phyloP scores from a whole-genome alignment of 2,113 vertebrate genomes.

The Cyprinus carpio region DNA sequence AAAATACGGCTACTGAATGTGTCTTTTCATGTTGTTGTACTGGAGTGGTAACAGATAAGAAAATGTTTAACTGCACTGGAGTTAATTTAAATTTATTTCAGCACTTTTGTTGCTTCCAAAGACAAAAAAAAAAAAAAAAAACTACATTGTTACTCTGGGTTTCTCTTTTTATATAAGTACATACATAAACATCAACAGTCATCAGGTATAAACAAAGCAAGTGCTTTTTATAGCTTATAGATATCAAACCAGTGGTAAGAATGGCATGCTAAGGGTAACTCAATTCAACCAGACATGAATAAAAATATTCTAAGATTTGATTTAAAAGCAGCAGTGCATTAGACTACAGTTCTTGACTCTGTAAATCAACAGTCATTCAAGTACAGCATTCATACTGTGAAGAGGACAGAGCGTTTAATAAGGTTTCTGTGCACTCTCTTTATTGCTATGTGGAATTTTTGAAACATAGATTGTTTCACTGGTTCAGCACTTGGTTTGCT shows the following conservation, averaged over 20 bases:
- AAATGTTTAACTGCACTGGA: neutral
- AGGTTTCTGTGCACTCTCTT: neutral
- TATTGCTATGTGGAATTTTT: conserved; percentile 7
- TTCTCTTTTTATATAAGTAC: neutral
- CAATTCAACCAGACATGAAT: conserved; percentile 27
- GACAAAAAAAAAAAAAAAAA: neutral
- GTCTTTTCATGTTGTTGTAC: neutral
- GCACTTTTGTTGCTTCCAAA: neutral
- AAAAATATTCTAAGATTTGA: conserved; percentile 6
- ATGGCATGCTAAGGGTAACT: conserved; percentile 52
- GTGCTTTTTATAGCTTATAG: conserved; percentile 70
- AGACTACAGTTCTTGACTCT: neutral
- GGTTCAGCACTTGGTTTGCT: conserved; percentile 13
- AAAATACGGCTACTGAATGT: neutral
- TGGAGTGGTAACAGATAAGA: neutral
- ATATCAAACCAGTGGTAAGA: conserved; percentile 70
- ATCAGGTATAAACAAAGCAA: conserved; percentile 64
- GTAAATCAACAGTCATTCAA: conserved; percentile 25
- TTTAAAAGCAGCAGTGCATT: conserved; percentile 35
- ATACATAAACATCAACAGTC: conserved; percentile 28
- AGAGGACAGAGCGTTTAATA: neutral
- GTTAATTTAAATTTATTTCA: neutral
- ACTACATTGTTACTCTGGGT: neutral
- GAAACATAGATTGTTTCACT: neutral
- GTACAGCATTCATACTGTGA: conserved; percentile 14